These are phyloP conservation scores for Coptodon bakossiorum DNA, from an alignment of 2,113 vertebrate species.

Conservation along the genomic window DNA sequence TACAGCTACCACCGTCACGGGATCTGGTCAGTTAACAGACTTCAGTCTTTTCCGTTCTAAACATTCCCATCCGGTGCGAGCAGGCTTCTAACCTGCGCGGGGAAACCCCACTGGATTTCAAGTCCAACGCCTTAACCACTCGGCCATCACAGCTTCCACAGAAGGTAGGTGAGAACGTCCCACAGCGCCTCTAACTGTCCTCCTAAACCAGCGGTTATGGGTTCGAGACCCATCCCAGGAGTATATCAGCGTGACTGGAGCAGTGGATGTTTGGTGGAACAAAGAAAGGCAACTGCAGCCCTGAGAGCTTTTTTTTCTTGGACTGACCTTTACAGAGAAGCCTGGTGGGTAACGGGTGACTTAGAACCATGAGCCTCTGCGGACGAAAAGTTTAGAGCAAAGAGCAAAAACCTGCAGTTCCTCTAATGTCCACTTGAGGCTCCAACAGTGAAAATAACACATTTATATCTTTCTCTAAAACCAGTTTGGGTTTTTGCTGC, in stretches of 20 bases:
- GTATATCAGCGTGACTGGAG: not conserved
- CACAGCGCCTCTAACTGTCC: not conserved
- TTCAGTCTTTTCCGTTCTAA: not conserved
- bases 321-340: not conserved
- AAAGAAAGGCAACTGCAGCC: not conserved
- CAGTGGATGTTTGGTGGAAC: not conserved
- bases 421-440: not conserved
- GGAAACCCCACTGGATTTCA: not conserved
- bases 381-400: not conserved
- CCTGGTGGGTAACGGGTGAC: not conserved
- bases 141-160: not conserved
- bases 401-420: not conserved
- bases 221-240: not conserved
- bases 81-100: not conserved
- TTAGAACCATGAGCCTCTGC: not conserved
- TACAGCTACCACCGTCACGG: not conserved
- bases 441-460: not conserved
- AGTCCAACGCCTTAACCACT: not conserved
- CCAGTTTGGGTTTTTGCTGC: not conserved
- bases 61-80: not conserved
- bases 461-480: not conserved
- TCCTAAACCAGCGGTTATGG: not conserved
- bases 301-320: not conserved
- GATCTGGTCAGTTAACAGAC: not conserved
- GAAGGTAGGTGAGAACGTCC: too few relatives aligned